phyloP scores from a whole-genome alignment of 1,140 invertebrate species.

The Campoletis sonorensis region DNA sequence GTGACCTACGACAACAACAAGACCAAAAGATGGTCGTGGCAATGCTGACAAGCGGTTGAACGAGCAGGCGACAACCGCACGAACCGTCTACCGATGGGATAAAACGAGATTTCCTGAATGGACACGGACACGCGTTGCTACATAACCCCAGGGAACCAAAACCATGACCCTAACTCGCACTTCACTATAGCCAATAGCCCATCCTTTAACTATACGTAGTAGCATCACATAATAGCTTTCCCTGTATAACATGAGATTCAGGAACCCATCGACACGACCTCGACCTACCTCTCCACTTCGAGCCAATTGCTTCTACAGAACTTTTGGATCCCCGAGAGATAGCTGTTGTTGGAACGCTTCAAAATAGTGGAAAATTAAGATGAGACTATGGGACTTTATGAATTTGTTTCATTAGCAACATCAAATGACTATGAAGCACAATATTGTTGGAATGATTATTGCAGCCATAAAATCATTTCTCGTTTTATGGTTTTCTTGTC shows the following conservation, averaged over 20 bases:
- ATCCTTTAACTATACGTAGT: not conserved
- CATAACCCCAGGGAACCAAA: constrained; percentile 61
- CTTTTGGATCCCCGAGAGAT: constrained; percentile 28
- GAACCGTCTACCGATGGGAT: constrained; percentile 59
- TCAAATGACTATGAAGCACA: too few relatives aligned
- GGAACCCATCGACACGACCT: not conserved
- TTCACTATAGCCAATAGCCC: not conserved
- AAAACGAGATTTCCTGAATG: constrained; percentile 66
- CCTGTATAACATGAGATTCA: not conserved
- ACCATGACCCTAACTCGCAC: constrained; percentile 13
- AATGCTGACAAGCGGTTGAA: constrained; percentile 6
- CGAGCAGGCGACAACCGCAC: constrained; percentile 2
- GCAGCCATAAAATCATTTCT: too few relatives aligned
- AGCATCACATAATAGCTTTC: constrained; percentile 3
- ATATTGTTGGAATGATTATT: too few relatives aligned
- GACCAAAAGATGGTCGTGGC: constrained; percentile 37
- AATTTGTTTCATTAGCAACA: not conserved
- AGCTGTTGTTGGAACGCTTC: constrained; percentile 4
- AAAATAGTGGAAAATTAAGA: not conserved
- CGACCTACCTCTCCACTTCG: constrained; percentile 17
- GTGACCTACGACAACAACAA: constrained; percentile 72
- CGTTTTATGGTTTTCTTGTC: too few relatives aligned
- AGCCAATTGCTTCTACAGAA: not conserved
- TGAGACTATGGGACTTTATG: not conserved
- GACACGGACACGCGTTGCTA: constrained; percentile 58